Conservation (phyloP, 2,113 vertebrate species). For the Eptesicus fuscus region DNA sequence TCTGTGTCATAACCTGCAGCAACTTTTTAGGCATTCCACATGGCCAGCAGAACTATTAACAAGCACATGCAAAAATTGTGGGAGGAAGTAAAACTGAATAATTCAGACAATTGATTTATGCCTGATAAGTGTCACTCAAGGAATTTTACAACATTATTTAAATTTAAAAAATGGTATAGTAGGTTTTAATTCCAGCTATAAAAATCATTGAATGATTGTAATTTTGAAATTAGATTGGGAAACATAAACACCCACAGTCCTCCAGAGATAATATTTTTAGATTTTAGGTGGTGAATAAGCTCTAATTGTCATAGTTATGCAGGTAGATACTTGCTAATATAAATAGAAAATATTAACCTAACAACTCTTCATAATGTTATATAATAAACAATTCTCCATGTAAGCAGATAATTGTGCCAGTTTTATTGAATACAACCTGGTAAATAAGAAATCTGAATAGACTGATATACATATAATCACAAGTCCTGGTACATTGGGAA, state of each 20-base stretch:
- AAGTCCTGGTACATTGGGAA: neutral
- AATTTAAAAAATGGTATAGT: slow-evolving; percentile 35
- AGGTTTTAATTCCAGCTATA: slow-evolving; percentile 32
- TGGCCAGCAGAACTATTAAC: neutral
- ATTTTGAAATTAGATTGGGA: slow-evolving; percentile 34
- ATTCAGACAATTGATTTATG: slow-evolving; percentile 46
- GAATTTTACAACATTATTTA: slow-evolving; percentile 28
- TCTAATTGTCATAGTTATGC: slow-evolving; percentile 21
- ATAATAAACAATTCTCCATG: neutral
- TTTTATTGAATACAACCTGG: neutral
- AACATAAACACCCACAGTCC: neutral
- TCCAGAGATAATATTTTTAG: neutral
- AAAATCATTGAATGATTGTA: neutral
- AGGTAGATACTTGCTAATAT: neutral
- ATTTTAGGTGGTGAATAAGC: neutral
- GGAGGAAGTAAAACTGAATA: slow-evolving; percentile 4
- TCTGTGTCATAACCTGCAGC: slow-evolving; percentile 39
- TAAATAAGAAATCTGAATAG: neutral
- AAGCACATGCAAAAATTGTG: neutral
- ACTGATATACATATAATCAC: neutral
- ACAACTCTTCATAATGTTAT: neutral
- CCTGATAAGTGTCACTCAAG: neutral
- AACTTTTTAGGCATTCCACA: slow-evolving; percentile 40
- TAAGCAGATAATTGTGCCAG: neutral
- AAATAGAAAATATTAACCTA: neutral